Evolutionary conservation across 2,113 vertebrate genomes (phyloP).

Genomic region (Crotalus viridis): DNA sequence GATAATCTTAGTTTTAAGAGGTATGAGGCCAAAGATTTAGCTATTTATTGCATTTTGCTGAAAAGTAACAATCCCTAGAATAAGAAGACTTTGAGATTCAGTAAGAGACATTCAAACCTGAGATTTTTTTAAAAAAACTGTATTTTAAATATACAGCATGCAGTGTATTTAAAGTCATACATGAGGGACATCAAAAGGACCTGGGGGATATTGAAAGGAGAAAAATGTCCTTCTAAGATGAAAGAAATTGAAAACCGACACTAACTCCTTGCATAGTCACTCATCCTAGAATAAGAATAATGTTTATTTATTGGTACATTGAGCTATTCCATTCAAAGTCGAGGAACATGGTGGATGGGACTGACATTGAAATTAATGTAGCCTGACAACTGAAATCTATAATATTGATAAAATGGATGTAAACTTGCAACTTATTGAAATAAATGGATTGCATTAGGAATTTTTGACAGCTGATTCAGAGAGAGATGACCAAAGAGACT

Average conservation of each 20-base stretch:
- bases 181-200: background rate
- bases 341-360: conserved; percentile 25
- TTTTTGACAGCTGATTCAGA: background rate
- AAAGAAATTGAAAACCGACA: conserved; percentile 37
- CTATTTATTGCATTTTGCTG: background rate
- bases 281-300: conserved; percentile 41
- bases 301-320: background rate
- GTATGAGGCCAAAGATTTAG: conserved; percentile 17
- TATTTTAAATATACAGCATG: background rate
- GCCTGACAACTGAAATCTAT: conserved; percentile 50
- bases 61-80: conserved; percentile 10
- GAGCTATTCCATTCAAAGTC: conserved; percentile 41
- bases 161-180: conserved; percentile 29
- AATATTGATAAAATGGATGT: conserved; percentile 25
- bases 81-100: conserved; percentile 12
- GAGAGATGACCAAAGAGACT: conserved; percentile 15
- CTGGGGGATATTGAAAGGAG: background rate
- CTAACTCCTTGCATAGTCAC: conserved; percentile 6
- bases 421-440: conserved; percentile 23
- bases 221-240: conserved; percentile 18
- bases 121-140: conserved; percentile 12
- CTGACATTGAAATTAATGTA: conserved; percentile 52
- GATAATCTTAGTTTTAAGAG: conserved; percentile 39
- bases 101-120: conserved; percentile 26
- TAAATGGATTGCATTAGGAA: conserved; percentile 26